Conservation (phyloP, 2,888 invertebrate species). For the Microchrysa polita region DNA sequence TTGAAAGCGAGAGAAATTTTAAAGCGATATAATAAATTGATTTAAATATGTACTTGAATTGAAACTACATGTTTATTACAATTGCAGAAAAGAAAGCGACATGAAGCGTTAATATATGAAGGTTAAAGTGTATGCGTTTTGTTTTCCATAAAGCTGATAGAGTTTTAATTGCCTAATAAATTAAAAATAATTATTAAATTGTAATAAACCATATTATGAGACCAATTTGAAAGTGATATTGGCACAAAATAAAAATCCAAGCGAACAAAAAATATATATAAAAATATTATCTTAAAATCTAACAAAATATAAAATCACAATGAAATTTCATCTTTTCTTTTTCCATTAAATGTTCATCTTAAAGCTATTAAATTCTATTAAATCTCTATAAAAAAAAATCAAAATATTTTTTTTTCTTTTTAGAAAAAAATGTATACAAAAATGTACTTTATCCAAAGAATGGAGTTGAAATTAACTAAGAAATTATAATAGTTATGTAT, state of each 20-base stretch:
- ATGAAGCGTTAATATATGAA: neutral
- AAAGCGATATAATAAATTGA: too few species aligned
- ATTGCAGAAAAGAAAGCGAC: neutral
- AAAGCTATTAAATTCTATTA: slow-evolving; percentile 6
- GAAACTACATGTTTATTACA: neutral
- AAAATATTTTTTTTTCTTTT: slow-evolving; percentile 24
- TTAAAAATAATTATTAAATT: too few species aligned
- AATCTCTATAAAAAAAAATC: slow-evolving; percentile 38
- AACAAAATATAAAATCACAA: slow-evolving; percentile 47
- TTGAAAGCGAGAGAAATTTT: too few species aligned
- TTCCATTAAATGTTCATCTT: slow-evolving; percentile 13
- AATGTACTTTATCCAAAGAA: neutral
- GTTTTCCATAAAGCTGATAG: too few species aligned
- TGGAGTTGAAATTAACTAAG: neutral
- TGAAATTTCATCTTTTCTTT: too few species aligned
- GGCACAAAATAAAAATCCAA: too few species aligned
- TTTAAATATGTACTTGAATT: too few species aligned
- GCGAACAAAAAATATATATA: too few species aligned
- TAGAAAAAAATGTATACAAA: neutral
- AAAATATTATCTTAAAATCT: slow-evolving; percentile 19
- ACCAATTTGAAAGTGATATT: slow-evolving; percentile 44
- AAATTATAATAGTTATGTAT: too few species aligned
- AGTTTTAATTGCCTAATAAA: too few species aligned
- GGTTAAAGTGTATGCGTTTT: too few species aligned
- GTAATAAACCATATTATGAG: slow-evolving; percentile 40